Percentiles rank a stretch among this genome's conserved stretches.
Conservation (phyloP, 2,113 vertebrate genomes). For the Ctenomys sociabilis region DNA sequence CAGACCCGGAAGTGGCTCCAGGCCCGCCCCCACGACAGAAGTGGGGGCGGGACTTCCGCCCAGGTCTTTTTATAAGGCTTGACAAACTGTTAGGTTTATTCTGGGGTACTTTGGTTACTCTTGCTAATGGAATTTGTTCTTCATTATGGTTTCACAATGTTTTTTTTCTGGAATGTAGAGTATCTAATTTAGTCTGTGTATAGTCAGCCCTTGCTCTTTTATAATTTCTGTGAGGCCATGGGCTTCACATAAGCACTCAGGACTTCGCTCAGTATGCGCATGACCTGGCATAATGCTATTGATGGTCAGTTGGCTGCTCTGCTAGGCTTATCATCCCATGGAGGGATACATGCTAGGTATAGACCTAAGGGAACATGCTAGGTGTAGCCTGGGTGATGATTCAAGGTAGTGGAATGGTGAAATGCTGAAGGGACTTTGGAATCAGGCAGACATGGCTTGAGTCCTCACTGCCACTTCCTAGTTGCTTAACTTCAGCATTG, state of each 20-base stretch:
- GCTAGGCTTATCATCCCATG: neutral
- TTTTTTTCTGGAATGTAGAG: neutral
- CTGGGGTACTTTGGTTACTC: neutral
- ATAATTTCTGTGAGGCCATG: neutral
- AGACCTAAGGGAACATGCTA: neutral
- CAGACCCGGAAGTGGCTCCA: no score
- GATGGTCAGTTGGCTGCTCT: neutral
- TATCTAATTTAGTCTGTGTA: slow-evolving; percentile 1
- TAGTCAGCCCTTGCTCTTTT: neutral
- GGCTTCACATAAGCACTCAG: neutral
- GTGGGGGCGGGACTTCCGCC: no score
- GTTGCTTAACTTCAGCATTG: neutral
- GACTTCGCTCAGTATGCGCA: neutral
- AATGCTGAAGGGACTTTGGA: neutral
- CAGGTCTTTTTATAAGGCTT: slow-evolving; percentile 33
- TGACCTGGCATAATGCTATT: neutral
- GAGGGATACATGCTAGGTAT: neutral
- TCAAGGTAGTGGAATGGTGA: neutral
- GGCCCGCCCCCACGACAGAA: no score
- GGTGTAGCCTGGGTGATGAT: neutral
- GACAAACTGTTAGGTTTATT: slow-evolving; percentile 24
- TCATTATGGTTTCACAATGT: slow-evolving; percentile 22
- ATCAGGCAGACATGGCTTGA: neutral
- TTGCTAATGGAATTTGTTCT: slow-evolving; percentile 37
- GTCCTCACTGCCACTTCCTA: neutral